Evolutionary conservation across 35 echinoderm and acorn worm species (phyloP), one percentile per base, ranked within the genome.

Genomic region (Diadema setosum): DNA sequence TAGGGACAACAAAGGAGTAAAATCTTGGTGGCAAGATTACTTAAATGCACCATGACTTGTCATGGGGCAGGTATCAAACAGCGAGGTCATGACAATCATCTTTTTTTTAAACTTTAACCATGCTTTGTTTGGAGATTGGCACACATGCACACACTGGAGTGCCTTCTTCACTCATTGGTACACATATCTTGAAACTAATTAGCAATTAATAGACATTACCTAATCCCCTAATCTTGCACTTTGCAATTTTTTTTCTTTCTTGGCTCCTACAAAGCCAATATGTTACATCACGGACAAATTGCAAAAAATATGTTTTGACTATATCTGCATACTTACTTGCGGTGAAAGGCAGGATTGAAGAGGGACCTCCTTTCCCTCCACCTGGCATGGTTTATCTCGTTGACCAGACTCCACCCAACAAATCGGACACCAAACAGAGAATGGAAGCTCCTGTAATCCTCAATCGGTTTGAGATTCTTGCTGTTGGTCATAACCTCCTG

Each of bases 291-390:
- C 14, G 49, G 14, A 55, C 14, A 21, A 55, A 55, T 1, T 21
- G 21, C 14, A 55, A 55, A 21, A 67, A 12, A 67, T 32, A 34
- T 11, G 4, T 33, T 33, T 14, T 55, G 17, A 9, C 57, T 60
- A 31, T 33, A 34, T 15, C 3, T 16, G 11, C 2, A 74, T 36
- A 90, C 92, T 70, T 94, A 96, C 94, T 93, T 92, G 43, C 94
- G 90, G 80, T 92, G 80, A 45, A 96, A 96, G 30, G 94, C 86
- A 37, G 94, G 90, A 57, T 92, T 96, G 30, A 96, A 96, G 30
- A 96, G 56, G n/a, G 80, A 76, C 15, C 90, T 30, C 16, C 82
- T 73, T 67, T 84, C 43, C 26, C 70, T 39, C 94, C 94, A 96
- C 81, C 39, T 70, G 17, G 59, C 45, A 43, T 92, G 85, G 60